Evolutionary conservation across 1,140 invertebrate species (phyloP).

Genomic region (Physella acuta): DNA sequence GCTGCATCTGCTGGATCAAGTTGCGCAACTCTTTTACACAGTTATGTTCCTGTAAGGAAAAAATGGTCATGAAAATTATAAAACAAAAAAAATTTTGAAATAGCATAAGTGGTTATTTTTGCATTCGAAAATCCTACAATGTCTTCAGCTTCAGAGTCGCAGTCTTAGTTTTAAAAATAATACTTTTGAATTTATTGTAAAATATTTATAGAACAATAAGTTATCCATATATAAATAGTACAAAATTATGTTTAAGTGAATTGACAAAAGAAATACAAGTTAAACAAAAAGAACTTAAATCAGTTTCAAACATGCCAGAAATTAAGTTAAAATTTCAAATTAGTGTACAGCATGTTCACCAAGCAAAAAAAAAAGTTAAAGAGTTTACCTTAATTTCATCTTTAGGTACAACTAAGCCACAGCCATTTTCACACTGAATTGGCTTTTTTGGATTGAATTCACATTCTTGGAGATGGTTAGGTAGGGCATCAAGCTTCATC

Average conservation of each 20-base stretch:
- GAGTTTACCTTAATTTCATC: conserved; percentile 82
- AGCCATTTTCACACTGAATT: conserved; percentile 87
- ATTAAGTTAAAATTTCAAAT: not conserved
- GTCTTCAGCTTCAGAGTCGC: not conserved
- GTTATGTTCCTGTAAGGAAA: conserved; percentile 74
- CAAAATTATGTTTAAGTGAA: no score
- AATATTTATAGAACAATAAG: not conserved
- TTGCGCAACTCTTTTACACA: conserved; percentile 84
- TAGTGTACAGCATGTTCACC: not conserved
- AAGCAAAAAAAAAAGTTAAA: conserved; percentile 33
- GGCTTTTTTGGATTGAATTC: conserved; percentile 92
- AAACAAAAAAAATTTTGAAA: not conserved
- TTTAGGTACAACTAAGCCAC: conserved; percentile 89
- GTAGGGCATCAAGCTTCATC: conserved; percentile 82
- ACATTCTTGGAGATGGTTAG: conserved; percentile 81
- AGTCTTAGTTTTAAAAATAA: not conserved
- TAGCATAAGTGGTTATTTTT: not conserved
- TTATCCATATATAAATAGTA: not conserved
- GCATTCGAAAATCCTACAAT: not conserved
- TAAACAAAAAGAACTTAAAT: no score
- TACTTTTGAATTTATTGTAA: not conserved
- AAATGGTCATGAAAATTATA: not conserved
- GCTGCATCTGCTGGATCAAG: conserved; percentile 82
- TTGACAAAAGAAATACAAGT: no score
- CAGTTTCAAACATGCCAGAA: no score